Conservation (phyloP, 2,888 invertebrate genomes). For the Sphaerophoria taeniata region DNA sequence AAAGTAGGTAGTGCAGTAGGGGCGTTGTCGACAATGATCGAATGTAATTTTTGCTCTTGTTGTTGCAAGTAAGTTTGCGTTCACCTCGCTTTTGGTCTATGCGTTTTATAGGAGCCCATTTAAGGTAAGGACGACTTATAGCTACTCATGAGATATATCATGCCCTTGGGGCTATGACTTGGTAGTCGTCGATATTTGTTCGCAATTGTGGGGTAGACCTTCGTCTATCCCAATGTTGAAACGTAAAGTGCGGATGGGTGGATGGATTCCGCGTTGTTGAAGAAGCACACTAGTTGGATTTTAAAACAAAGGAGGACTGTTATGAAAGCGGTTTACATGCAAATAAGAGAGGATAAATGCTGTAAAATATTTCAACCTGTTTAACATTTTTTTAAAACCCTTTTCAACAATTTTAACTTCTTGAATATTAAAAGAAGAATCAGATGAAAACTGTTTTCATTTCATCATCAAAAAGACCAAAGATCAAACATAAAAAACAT, state of each 20-base stretch:
- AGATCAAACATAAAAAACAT: no score
- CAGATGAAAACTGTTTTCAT: no score
- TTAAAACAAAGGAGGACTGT: no score
- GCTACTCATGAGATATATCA: constrained; percentile 38
- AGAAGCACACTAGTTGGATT: no score
- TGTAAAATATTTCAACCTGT: no score
- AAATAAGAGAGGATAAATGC: no score
- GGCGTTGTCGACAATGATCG: neutral
- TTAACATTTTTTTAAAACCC: no score
- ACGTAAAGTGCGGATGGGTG: neutral
- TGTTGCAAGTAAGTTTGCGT: constrained; percentile 28
- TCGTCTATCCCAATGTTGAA: neutral
- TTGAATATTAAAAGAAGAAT: no score
- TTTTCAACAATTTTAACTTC: no score
- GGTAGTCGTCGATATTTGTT: constrained; percentile 50
- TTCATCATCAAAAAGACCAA: no score
- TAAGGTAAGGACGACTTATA: constrained; percentile 3
- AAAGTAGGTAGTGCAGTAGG: neutral
- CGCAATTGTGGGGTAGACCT: constrained; percentile 6
- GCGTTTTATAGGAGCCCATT: constrained; percentile 45
- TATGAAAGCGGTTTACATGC: no score
- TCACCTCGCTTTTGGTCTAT: constrained; percentile 38
- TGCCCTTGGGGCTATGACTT: constrained; percentile 53
- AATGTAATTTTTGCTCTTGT: constrained; percentile 46
- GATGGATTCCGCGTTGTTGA: neutral